These are phyloP conservation scores for Diplodus puntazzo DNA, from an alignment of 2,797 vertebrate genomes.

Conservation along the genomic window DNA sequence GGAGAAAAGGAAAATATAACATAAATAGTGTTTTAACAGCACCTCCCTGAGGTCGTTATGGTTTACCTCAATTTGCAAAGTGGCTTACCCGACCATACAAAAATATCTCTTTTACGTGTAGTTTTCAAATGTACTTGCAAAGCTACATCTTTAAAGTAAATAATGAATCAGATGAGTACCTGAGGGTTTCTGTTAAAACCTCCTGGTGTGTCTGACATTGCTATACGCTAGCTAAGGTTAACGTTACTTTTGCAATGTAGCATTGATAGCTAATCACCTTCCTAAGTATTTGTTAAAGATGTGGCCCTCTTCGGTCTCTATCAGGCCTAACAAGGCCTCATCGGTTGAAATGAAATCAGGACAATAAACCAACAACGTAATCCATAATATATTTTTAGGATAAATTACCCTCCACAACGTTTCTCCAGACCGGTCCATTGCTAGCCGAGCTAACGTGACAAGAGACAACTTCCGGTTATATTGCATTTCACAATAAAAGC, in stretches of 20 bases:
- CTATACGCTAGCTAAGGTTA: constrained; percentile 18
- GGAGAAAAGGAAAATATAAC: background rate
- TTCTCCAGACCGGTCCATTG: constrained; percentile 51
- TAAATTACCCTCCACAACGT: constrained; percentile 71
- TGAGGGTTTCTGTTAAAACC: background rate
- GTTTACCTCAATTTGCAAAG: background rate
- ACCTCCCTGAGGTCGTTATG: background rate
- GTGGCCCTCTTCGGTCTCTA: background rate
- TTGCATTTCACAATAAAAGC: constrained; percentile 58
- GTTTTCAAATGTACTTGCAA: background rate
- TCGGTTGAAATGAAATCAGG: fast-evolving
- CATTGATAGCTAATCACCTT: constrained; percentile 32
- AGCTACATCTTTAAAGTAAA: background rate
- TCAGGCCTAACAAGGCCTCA: fast-evolving
- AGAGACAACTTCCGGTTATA: constrained; percentile 36
- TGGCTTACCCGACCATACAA: background rate
- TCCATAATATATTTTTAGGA: background rate
- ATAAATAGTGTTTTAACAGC: background rate
- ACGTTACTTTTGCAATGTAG: constrained; percentile 41
- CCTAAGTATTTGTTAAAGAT: background rate
- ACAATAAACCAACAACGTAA: fast-evolving
- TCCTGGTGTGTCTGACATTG: background rate
- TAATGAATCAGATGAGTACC: fast-evolving
- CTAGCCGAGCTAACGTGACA: constrained; percentile 3
- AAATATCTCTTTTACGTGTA: background rate